Conservation (phyloP, 2,113 vertebrate species). For the Etia nguti region DNA sequence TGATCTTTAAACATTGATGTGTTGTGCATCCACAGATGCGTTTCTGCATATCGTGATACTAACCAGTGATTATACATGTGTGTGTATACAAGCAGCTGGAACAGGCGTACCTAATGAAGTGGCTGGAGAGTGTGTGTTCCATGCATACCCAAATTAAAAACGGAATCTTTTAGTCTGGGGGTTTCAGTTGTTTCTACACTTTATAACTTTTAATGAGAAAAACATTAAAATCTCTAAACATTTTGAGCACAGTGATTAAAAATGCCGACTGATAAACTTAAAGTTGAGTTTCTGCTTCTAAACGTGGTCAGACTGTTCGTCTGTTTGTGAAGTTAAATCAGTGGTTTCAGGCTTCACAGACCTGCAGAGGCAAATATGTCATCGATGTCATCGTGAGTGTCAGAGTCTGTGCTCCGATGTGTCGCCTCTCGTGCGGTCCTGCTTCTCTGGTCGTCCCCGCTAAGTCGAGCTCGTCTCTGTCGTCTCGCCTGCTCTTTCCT, state of each 20-base stretch:
- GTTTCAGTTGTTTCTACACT: rapidly evolving
- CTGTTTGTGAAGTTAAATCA: neutral
- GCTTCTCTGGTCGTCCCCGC: neutral
- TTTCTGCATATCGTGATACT: neutral
- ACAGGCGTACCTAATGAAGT: neutral
- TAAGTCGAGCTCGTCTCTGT: neutral
- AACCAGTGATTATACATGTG: neutral
- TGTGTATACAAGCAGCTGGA: neutral
- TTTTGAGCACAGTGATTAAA: neutral
- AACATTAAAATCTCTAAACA: neutral
- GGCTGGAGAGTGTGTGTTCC: neutral
- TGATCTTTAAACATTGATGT: neutral
- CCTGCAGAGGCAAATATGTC: slow-evolving; percentile 70
- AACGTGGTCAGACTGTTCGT: neutral
- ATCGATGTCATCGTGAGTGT: slow-evolving; percentile 64
- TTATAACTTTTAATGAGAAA: neutral
- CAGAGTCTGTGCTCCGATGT: neutral
- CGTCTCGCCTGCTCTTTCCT: neutral
- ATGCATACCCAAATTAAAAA: neutral
- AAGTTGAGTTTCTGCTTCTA: neutral
- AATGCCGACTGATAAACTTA: neutral
- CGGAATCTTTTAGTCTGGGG: neutral
- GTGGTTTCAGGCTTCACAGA: slow-evolving; percentile 27
- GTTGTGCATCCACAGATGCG: neutral
- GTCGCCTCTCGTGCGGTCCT: neutral